Evolutionary conservation across 2,888 invertebrate species (phyloP), one percentile per base, ranked within the genome.

Genomic region (Eilema sororculum): DNA sequence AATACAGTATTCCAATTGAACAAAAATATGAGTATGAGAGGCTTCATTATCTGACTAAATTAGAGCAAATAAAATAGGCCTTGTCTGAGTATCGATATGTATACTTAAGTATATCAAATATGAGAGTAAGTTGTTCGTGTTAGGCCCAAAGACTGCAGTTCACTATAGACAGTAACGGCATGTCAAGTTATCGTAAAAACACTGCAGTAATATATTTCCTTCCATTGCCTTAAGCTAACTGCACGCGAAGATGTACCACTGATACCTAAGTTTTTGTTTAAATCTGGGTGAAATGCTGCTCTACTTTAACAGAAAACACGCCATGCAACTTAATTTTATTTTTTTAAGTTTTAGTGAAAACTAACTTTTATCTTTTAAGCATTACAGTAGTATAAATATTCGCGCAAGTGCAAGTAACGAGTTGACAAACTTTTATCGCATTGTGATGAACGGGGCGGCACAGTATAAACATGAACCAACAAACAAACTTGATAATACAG

Each of bases 181-280:
- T 69, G 79, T 73, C 79, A 77, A 73, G 76, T 75, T 69, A 73
- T 72, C 68, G 78, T 80, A 74, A 72, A 30, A 74, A 76, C 62
- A 74, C 79, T 78, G 80, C 80, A 79, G 76, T 80, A 80, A 80
- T 80, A 80, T 72, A 80, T 80, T 79, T 80, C 64, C 76, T 59
- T 72, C 64, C 33, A 67, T 62, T 74, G 75, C 64, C 72, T 76
- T 68, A 66, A 59, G 68, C 75, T 73, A 68, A 71, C 68, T 74
- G 79, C 80, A 80, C 74, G 80, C 80, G 71, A 80, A 79, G 80
- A 76, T 76, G 73, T 24, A 74, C 70, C 63, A 24, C 71, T 72
- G 71, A 79, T 77, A 72, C 22, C 22, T 0, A 72, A 68, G 63
- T 66, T 76, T 73, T 80, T 76, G 56, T 56, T 59, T 61, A 65